A percentile compares a stretch with the other conserved stretches of the same genome.
Evolutionary conservation across 1,140 invertebrate genomes (phyloP).

Genomic region (Myzus persicae): DNA sequence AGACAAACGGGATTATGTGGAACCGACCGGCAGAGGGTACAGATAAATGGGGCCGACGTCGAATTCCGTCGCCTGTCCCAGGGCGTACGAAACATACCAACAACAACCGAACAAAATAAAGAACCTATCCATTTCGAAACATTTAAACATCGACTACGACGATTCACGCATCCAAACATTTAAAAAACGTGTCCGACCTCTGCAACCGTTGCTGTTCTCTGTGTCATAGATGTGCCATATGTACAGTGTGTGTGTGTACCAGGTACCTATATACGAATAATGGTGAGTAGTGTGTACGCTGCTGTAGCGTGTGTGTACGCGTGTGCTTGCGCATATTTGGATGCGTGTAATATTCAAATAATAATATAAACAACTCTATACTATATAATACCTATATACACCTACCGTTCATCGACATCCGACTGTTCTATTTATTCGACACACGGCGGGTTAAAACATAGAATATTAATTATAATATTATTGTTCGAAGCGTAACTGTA

Average conservation of each 20-base stretch:
- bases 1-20: background rate
- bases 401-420: background rate
- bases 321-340: conserved; percentile 55
- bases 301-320: background rate
- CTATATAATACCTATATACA: background rate
- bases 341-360: conserved; percentile 39
- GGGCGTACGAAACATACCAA: background rate
- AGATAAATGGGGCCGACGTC: conserved; percentile 25
- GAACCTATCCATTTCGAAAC: background rate
- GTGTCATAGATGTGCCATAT: conserved; percentile 22
- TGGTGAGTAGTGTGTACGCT: background rate
- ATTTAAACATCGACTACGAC: background rate
- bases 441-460: background rate
- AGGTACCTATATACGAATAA: background rate
- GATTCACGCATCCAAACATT: background rate
- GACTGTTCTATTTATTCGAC: conserved; percentile 36
- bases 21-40: conserved; percentile 36
- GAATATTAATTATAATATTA: conserved; percentile 44
- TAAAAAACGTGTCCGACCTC: conserved; percentile 17
- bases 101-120: background rate
- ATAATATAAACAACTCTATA: background rate
- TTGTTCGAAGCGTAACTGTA: background rate
- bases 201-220: conserved; percentile 2
- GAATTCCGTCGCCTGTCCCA: conserved; percentile 43
- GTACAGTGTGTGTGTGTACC: conserved; percentile 2